Evolutionary conservation across 2,797 vertebrate genomes (phyloP), one percentile per base, ranked within the genome.

Genomic region (Chelonia mydas): DNA sequence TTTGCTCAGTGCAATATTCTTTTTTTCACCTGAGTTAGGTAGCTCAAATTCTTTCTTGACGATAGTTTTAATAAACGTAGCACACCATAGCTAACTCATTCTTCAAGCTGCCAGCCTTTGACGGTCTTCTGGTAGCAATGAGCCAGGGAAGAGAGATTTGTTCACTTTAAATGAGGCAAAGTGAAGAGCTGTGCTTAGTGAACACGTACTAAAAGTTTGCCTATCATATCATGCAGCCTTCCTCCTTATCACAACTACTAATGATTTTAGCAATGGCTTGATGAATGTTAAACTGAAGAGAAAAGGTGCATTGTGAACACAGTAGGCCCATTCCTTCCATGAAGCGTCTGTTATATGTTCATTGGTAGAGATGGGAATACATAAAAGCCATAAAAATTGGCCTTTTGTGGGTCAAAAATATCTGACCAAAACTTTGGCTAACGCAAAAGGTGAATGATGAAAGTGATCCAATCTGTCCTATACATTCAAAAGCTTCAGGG

Each of bases 1-100:
- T 72, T 72, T 95, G 68, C 53, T 93, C 61, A 79, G n/a, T 54
- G 31, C 57, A 86, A 80, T 80, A 5, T 95, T 96, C 68, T 95
- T 94, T 89, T 53, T n/a, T 19, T n/a, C 95, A 68, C 54, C 88
- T 33, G 31, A 61, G 59, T 15, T 61, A 61, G 59, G 59, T 61
- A 61, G 31, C 28, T 61, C 59, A 61, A 33, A 61, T 61, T 61
- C 31, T 33, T 61, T 61, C 31, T 61, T 15, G 59, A 33, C 6
- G 13, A 33, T 92, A 45, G 37, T 96, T 86, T 84, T 53, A 41
- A 41, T 41, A 41, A 41, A 41, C 41, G 41, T 54, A 88, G 53
- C 21, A 45, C n/a, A 21, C 6, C 23, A 23, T 47, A 86, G 23
- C 4, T 50, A 49, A 82, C n/a, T 79, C 8, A 21, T 57, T 74